These are phyloP conservation scores for Sebastes oblongus DNA, from an alignment of 2,797 vertebrate species.

Conservation along the genomic window DNA sequence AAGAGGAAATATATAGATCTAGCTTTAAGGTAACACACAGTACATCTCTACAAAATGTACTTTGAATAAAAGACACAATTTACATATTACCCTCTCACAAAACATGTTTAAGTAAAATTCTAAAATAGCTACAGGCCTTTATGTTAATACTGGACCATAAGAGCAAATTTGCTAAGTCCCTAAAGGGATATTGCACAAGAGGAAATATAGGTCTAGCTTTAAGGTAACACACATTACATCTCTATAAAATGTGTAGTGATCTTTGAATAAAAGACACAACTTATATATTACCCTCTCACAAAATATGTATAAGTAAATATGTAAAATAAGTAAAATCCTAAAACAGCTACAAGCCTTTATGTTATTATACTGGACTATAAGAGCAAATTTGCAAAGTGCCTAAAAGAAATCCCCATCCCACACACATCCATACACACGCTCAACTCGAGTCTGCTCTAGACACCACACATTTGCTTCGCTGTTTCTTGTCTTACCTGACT, in stretches of 20 bases:
- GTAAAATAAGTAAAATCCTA: neutral
- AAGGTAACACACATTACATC: neutral
- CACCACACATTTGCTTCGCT: neutral
- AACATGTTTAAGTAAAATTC: neutral
- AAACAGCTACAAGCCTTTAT: neutral
- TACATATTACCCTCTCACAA: neutral
- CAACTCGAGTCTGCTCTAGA: neutral
- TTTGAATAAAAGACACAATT: neutral
- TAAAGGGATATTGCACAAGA: neutral
- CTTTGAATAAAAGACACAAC: neutral
- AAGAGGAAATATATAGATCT: neutral
- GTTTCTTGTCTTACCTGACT: constrained; percentile 77
- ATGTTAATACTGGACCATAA: neutral
- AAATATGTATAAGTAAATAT: neutral
- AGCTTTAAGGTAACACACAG: neutral
- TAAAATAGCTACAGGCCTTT: neutral
- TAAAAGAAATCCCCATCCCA: neutral
- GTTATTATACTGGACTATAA: neutral
- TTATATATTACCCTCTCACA: neutral
- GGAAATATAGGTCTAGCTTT: neutral
- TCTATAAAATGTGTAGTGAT: neutral
- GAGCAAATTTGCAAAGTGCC: neutral
- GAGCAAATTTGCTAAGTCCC: neutral
- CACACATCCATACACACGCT: neutral
- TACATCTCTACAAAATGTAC: neutral